These are phyloP conservation scores for Yoshiicerus persimilis DNA, from an alignment of 1,140 invertebrate species.

Conservation along the genomic window DNA sequence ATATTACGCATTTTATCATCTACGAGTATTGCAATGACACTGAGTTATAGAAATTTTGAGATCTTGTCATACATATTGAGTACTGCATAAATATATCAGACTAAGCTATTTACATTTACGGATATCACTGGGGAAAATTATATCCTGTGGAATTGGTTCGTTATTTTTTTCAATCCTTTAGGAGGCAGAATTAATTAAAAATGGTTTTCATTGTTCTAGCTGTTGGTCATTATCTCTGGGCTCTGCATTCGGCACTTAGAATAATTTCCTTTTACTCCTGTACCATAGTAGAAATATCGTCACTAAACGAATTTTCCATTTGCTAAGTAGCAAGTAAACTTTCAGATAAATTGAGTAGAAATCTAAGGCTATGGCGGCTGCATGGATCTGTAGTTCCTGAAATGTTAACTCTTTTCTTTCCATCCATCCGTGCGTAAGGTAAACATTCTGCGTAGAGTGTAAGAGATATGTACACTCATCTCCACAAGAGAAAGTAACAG, in stretches of 20 bases:
- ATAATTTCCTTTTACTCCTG: background rate
- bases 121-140: background rate
- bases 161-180: background rate
- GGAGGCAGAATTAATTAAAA: background rate
- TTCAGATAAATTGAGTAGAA: background rate
- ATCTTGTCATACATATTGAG: background rate
- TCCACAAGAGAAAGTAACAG: background rate
- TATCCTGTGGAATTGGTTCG: background rate
- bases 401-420: background rate
- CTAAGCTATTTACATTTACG: background rate
- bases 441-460: background rate
- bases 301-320: conserved; percentile 4
- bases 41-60: background rate
- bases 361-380: background rate
- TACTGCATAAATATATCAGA: background rate
- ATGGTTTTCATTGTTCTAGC: background rate
- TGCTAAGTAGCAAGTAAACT: conserved; percentile 13
- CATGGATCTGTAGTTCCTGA: background rate
- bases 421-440: background rate
- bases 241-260: background rate
- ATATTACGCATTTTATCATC: background rate
- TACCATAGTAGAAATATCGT: background rate
- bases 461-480: background rate
- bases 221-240: background rate
- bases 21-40: background rate